Evolutionary conservation across 2,888 invertebrate species (phyloP), one percentile per base, ranked within the genome.

Genomic region (Chloromyia formosa): DNA sequence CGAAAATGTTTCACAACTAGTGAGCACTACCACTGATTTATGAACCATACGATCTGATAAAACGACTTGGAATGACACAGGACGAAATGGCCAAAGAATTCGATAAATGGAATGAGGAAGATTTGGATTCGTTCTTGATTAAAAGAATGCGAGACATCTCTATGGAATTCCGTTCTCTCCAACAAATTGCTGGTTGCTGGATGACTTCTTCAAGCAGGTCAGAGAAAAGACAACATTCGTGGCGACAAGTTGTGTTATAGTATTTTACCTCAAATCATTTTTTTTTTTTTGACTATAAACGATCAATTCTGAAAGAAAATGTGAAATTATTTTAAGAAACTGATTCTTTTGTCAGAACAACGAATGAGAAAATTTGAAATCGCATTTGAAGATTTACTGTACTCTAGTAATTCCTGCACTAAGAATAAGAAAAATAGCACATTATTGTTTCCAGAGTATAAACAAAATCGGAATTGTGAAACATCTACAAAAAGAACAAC

Each of bases 1-100:
- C 99, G 0, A 99, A 99, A 88, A 99, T 99, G 99, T 98, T 99
- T 0, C 98, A 99, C 87, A 99, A 99, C 82, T 73, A 99, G 99
- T 80, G 99, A 99, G 82, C 99, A 99, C 82, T 99, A 99, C 99
- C 99, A 86, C 88, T 99, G 77, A 98, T 98, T 81, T 96, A 97
- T 81, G 98, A 99, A 86, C 95, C 97, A 0, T 99, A 98, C 84
- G 93, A 97, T 82, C 86, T 99, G 1, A 94, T 99, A 95, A 83
- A 92, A 66, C 88, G 87, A 1, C 81, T 92, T 79, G 93, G 91
- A 9, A 86, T 97, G 81, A 87, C 86, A 14, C 92, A 94, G 80
- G 89, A 90, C 54, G 93, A 96, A 84, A 97, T 98, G 94, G 91
- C 92, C 0, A 83, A 88, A 20, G 93, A 93, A 10, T 96, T 99